phyloP scores from a whole-genome alignment of 2,888 invertebrate species.

The Nasonia oneida region DNA sequence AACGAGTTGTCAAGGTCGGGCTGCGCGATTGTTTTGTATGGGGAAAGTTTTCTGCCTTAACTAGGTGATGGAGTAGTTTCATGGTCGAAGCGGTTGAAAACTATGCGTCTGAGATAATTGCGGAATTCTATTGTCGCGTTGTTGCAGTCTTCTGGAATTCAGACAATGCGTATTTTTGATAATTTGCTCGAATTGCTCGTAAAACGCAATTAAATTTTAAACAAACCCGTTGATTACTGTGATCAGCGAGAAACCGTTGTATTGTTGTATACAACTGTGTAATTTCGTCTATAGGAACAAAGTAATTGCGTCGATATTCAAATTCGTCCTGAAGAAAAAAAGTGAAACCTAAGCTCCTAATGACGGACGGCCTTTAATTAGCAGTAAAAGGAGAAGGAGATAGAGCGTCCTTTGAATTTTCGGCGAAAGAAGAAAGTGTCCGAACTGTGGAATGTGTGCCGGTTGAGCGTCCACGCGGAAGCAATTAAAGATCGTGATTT shows the following conservation, averaged over 20 bases:
- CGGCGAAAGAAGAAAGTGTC: constrained; percentile 35
- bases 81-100: background rate
- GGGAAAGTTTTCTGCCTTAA: background rate
- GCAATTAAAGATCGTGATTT: constrained; percentile 38
- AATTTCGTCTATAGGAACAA: background rate
- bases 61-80: background rate
- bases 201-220: no score
- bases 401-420: background rate
- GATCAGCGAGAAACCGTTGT: background rate
- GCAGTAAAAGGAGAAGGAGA: background rate
- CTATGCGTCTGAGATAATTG: no score
- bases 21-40: background rate
- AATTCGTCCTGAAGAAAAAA: background rate
- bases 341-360: constrained; percentile 41
- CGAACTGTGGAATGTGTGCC: constrained; percentile 17
- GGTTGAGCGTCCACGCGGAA: constrained; percentile 11
- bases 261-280: background rate
- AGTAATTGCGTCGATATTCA: background rate
- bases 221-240: no score
- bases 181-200: background rate
- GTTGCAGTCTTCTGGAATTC: background rate
- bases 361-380: constrained; percentile 28
- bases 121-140: no score
- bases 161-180: background rate
- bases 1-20: background rate